Evolutionary conservation across 2,888 invertebrate genomes (phyloP), one percentile per base, ranked within the genome.

Genomic region (Tolmerus cingulatus): DNA sequence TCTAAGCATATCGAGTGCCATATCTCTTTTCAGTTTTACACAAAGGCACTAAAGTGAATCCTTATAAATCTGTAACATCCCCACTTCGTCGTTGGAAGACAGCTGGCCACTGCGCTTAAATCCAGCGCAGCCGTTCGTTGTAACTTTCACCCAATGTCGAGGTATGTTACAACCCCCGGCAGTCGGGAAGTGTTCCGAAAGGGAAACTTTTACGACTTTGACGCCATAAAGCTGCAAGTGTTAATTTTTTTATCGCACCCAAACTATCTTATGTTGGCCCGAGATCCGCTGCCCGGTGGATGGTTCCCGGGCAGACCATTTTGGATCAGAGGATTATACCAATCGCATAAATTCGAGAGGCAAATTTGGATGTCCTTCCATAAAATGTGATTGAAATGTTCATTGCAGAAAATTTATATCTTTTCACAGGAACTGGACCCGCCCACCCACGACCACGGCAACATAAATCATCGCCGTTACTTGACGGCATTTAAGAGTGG

Each of bases 331-430:
- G 23, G 79, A 79, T 79, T 79, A 46, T 46, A 79, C 51, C n/a
- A 55, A 51, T 79, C 79, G 27, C 51, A 79, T 79, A 79, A 79
- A 79, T 79, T 55, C 51, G 46, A 79, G 46, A 79, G 27, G 51
- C 51, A 79, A 79, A 79, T 79, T 79, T 30, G 37, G 34, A 79
- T 79, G 79, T 79, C 79, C 79, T 46, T 51, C 46, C 79, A 79
- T 79, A 79, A 79, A 79, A 79, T 66, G 27, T 79, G 79, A 79
- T 79, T 79, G 79, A 79, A 79, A 79, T 79, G 79, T 79, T 46
- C 79, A 79, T 79, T 79, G 79, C 79, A 79, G 79, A 46, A 51
- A 79, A 79, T 79, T 79, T 79, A 46, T 79, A 51, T 46, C 79
- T 55, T 51, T 79, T 46, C 51, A 12, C 16, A 51, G 51, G 51